Base-by-base conservation (phyloP, 2,113 vertebrate genomes). In the Zeus faber region DNA sequence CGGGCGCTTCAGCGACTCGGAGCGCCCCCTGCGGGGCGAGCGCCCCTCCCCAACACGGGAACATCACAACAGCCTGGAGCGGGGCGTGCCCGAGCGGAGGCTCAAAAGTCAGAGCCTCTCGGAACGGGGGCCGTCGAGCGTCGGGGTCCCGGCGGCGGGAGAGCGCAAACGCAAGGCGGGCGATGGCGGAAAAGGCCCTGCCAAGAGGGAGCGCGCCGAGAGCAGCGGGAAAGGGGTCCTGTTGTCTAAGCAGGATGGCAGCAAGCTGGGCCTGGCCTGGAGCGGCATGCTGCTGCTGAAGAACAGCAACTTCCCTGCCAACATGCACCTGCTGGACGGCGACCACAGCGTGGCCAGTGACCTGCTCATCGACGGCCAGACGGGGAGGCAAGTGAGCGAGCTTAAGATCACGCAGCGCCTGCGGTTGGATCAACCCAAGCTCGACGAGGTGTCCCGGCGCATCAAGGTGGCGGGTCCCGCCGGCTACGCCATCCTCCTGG, bases 381-480 rank as follows among this genome's bases (percentile, higher is more conserved):
- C 93, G 0, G 93, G 96, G 11, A 91, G 93, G 51, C 96, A 93
- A 67, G 93, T 98, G 57, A 91, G 89, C 49, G 95, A 99, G 83
- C 91, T 99, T 64, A 98, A 98, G 90, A 99, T 99, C 88, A 99
- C 97, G 1, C 97, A 99, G 10, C 95, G 97, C 16, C 93, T 99
- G 14, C 95, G 97, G 1, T 91, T 98, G 83, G 97, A 98, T 90
- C 97, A 98, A 86, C 97, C 97, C 79, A 99, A 99, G 81, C 88
- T 98, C 52, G 97, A 99, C 45, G 97, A 99, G 88, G 97, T 99
- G 47, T 97, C 94, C 25, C 93, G 97, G 0, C 97, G 97, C 80
- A 98, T 99, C 89, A 98, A 98, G 81, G 95, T 94, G 70, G 96
- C 97, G 1, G 97, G 97, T 20, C 94, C 97, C 8, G 91, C 92